Evolutionary conservation across 2,888 invertebrate genomes (phyloP), one percentile per base, ranked within the genome.

Genomic region (Drosophila birchii): DNA sequence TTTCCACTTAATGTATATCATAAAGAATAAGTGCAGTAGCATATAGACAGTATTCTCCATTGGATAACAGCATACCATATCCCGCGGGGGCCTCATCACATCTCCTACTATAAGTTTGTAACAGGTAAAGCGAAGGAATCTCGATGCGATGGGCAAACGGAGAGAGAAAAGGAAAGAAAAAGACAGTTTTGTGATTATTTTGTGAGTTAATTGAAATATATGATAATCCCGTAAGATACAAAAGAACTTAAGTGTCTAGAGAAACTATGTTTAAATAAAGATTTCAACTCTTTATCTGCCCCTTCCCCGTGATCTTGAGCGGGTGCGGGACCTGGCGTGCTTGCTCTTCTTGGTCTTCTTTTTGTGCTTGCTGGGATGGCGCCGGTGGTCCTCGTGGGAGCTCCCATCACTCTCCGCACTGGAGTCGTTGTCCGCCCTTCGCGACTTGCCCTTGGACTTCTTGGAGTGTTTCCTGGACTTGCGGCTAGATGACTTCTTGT

Each of bases 271-370:
- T 84, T 81, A 76, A 83, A 86, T 83, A 83, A 83, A 78, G 76
- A 81, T 78, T 86, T 81, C 57, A 86, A 81, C 57, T 85, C 18
- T 53, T 49, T 77, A 80, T 43, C 77, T 78, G 43, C 53, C 68
- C 57, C 86, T 78, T 11, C 70, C 77, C 3, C 78, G 69, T 6
- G 89, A 86, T 67, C 89, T 76, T 16, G 86, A 89, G 3, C 89
- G 83, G 3, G 93, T 90, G 38, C 92, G 83, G 16, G 92, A 91
- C 47, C 92, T 90, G 36, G 89, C 87, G 41, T 90, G 90, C 75
- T 92, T 92, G 68, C 91, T 92, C 63, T 91, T 92, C 64, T 92
- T 92, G 2, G 91, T 91, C 74, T 92, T 92, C 75, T 91, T 92
- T 70, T 92, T 92, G 55, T 91, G 88, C 12, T 83, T 90, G 51